Conservation (phyloP, 2,888 invertebrate genomes). For the Balanococcus diminutus region DNA sequence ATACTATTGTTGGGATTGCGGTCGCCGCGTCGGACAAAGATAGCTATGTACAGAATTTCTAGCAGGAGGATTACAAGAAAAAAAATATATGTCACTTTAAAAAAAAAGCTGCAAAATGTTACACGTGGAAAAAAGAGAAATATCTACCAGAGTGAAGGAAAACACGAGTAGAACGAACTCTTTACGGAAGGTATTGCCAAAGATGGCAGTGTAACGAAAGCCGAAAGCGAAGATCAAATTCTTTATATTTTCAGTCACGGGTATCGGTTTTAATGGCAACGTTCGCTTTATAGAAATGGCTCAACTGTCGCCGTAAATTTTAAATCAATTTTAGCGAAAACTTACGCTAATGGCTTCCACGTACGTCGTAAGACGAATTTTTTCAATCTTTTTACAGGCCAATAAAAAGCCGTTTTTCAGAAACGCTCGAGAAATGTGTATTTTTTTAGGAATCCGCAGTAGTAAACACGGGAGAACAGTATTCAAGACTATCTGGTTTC, state of each 20-base stretch:
- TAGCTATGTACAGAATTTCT: neutral
- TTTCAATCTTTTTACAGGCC: too few species aligned
- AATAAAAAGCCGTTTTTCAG: too few species aligned
- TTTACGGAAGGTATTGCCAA: neutral
- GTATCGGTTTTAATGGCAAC: constrained; percentile 6
- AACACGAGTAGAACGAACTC: neutral
- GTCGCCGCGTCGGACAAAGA: neutral
- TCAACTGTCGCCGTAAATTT: constrained; percentile 18
- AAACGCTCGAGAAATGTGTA: too few species aligned
- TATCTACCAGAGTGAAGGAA: neutral
- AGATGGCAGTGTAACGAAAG: neutral
- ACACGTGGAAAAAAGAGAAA: neutral
- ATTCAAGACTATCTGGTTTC: too few species aligned
- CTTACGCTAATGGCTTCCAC: constrained; percentile 12
- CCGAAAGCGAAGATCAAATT: neutral
- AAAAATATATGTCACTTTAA: neutral
- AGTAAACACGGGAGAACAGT: too few species aligned
- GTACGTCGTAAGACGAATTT: too few species aligned
- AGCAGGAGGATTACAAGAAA: neutral
- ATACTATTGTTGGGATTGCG: neutral
- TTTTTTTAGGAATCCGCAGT: too few species aligned
- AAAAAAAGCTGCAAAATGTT: neutral
- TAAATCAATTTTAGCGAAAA: constrained; percentile 1
- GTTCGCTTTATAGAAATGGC: neutral
- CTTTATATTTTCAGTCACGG: neutral